Evolutionary conservation across 2,113 vertebrate genomes (phyloP).

Genomic region (Xiphias gladius): DNA sequence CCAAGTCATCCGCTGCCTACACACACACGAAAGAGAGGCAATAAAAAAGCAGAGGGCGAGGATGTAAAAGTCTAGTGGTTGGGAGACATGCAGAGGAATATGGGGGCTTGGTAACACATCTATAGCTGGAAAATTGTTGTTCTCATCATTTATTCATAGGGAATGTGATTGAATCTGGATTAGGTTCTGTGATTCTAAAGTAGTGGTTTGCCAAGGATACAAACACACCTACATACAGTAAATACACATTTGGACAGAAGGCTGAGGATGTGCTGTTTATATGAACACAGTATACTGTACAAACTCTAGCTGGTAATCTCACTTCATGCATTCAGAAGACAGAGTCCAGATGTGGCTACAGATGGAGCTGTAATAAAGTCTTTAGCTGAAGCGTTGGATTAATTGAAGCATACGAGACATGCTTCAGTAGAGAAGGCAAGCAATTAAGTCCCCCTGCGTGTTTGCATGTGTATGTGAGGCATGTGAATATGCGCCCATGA

Average conservation of each 20-base stretch:
- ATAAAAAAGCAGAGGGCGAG: conserved; percentile 54
- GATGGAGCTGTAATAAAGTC: conserved; percentile 81
- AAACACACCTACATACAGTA: conserved; percentile 17
- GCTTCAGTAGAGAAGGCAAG: conserved; percentile 65
- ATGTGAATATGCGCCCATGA: conserved; percentile 14
- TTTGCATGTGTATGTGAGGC: conserved; percentile 38
- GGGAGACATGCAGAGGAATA: conserved; percentile 36
- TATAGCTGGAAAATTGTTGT: conserved; percentile 59
- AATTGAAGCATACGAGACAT: conserved; percentile 78
- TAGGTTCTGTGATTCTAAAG: conserved; percentile 52
- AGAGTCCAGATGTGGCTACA: conserved; percentile 75
- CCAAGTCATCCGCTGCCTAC: conserved; percentile 16
- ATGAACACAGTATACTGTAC: background rate
- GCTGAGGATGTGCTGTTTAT: conserved; percentile 17
- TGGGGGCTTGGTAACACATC: conserved; percentile 52
- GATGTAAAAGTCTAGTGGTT: conserved; percentile 41
- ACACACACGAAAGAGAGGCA: conserved; percentile 45
- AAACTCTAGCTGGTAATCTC: conserved; percentile 2
- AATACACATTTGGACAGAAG: conserved; percentile 17
- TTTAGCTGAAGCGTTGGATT: conserved; percentile 73
- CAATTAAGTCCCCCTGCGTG: conserved; percentile 78
- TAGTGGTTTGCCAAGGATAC: conserved; percentile 36
- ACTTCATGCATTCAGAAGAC: conserved; percentile 17
- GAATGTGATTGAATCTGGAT: conserved; percentile 70
- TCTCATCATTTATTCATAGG: conserved; percentile 81